Evolutionary conservation across 1,140 invertebrate genomes (phyloP), one percentile per base, ranked within the genome.

Genomic region (Ips typographus): DNA sequence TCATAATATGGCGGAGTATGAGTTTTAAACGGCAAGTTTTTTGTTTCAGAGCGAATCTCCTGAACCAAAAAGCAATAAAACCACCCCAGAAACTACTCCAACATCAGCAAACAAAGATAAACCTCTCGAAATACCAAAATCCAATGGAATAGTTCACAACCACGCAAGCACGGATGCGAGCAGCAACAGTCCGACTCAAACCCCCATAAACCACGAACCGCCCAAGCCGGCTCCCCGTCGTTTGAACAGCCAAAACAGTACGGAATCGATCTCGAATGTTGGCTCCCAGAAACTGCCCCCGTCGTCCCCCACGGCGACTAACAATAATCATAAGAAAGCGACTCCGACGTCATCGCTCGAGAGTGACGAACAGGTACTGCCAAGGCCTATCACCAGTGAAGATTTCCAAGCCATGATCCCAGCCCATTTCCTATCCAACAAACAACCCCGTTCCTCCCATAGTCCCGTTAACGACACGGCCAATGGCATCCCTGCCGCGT

Each of bases 381-480:
- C 90, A 80, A 88, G 90, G 82, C 91, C 91, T 77, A 89, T 94
- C 83, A 94, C 91, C 82, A 94, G 90, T 85, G 92, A 94, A 84
- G 91, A 94, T 83, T 94, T 94, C 87, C 91, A 94, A 88, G 91
- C 92, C 81, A 92, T 95, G 92, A 94, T 95, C 77, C 93, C 93
- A 75, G 88, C 91, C 79, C 92, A 93, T 84, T 94, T 94, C 87
- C 87, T 92, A 71, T 84, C 79, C 66, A 75, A 73, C 75, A 69
- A 72, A 55, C 22, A 22, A 22, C 22, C 22, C 22, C 22, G 22
- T 22, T 36, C 41, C 65, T 52, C 8, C 37, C 7, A 62, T 41
- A 84, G 84, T 77, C 85, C 82, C 75, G 85, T 51, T 57, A 61
- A 82, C 64, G 78, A 22, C 40, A 84, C 77, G 85, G 82, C 74